A percentile compares a stretch with the other conserved stretches of the same genome.
These are phyloP conservation scores for Entomobrya multifasciata DNA, from an alignment of 2,888 invertebrate species.

Conservation along the genomic window DNA sequence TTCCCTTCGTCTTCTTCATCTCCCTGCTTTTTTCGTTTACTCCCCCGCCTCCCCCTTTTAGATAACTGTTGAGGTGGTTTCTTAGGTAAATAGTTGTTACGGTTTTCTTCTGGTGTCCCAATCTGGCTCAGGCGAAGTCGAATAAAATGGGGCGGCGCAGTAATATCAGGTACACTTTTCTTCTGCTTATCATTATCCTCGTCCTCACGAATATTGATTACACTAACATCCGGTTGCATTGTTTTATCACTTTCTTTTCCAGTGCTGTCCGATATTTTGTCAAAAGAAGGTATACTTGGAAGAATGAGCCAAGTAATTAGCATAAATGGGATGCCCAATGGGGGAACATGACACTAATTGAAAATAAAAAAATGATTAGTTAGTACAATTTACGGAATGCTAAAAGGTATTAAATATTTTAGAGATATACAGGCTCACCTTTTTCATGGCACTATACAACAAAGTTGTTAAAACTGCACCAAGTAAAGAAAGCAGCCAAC, in stretches of 20 bases:
- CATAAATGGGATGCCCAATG: conserved; percentile 76
- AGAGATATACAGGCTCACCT: conserved; percentile 55
- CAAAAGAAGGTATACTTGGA: conserved; percentile 39
- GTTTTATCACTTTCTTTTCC: background rate
- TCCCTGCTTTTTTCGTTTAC: background rate
- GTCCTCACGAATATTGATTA: background rate
- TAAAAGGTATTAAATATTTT: background rate
- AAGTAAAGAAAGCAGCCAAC: conserved; percentile 67
- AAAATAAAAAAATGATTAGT: background rate
- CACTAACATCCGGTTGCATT: background rate
- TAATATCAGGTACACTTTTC: no score
- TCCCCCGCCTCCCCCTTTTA: background rate
- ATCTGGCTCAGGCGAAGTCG: conserved; percentile 41
- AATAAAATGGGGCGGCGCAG: background rate
- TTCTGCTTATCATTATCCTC: background rate
- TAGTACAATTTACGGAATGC: background rate
- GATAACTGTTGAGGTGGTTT: background rate
- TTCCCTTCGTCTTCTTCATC: background rate
- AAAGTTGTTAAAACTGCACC: conserved; percentile 71
- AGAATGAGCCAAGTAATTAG: conserved; percentile 74
- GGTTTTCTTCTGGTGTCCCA: conserved; percentile 53
- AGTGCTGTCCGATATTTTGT: background rate
- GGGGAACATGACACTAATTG: conserved; percentile 68
- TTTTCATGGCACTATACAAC: conserved; percentile 62
- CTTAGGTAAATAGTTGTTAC: background rate